phyloP scores from a whole-genome alignment of 2,113 vertebrate species.

The Antidorcas marsupialis region DNA sequence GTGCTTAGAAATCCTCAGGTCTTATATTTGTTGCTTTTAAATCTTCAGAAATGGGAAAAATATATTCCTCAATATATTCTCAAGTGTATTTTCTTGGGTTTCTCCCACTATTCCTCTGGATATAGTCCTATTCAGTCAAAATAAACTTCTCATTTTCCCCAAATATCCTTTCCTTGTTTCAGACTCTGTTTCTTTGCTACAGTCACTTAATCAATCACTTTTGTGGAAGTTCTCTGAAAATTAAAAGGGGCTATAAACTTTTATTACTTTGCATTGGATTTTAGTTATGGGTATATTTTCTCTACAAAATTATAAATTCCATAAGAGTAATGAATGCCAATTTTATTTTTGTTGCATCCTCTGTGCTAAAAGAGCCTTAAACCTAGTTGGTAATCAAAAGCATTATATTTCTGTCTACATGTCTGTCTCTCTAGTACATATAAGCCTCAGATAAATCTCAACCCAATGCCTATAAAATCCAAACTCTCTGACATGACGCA shows the following conservation, averaged over 20 bases:
- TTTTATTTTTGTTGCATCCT: not conserved
- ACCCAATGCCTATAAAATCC: not conserved
- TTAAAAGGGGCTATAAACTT: conserved; percentile 34
- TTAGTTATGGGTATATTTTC: conserved; percentile 7
- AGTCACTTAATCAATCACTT: conserved; percentile 3
- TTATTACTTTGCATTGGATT: conserved; percentile 4
- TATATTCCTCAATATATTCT: not conserved
- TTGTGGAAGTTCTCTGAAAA: not conserved
- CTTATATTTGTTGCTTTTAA: not conserved
- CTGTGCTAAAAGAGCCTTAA: not conserved
- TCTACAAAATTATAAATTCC: conserved; percentile 10
- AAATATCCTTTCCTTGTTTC: not conserved
- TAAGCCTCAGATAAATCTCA: not conserved
- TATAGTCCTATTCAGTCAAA: not conserved
- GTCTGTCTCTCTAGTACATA: not conserved
- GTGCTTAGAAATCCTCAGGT: not conserved
- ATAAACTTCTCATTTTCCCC: not conserved
- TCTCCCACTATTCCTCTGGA: not conserved
- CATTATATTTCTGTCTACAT: not conserved
- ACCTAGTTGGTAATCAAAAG: not conserved
- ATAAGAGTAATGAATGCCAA: not conserved
- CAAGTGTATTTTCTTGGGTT: not conserved
- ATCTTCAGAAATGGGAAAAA: not conserved
- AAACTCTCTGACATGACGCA: not conserved
- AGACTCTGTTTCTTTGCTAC: not conserved